Conservation (phyloP, 2,797 vertebrate species). For the Xiphophorus birchmanni region DNA sequence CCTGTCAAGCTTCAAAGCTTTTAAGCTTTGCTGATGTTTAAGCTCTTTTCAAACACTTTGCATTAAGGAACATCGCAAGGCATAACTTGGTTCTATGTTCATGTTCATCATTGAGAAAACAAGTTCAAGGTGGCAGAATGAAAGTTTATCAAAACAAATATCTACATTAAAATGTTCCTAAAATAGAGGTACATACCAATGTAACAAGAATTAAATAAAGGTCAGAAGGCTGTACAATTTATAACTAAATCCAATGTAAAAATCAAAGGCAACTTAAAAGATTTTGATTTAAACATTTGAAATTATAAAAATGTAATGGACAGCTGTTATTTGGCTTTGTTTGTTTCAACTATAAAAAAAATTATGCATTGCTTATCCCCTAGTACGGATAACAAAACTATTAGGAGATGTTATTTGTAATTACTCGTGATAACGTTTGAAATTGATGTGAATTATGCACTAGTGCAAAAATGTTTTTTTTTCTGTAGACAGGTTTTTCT, state of each 20-base stretch:
- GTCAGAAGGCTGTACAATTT: not conserved
- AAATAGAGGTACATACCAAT: not conserved
- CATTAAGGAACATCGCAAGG: not conserved
- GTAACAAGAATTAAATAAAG: not conserved
- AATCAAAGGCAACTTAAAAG: not conserved
- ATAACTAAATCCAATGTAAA: not conserved
- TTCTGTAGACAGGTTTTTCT: not conserved
- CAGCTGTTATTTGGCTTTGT: not conserved
- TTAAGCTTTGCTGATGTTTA: slow-evolving; percentile 1
- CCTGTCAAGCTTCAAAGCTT: slow-evolving; percentile 30
- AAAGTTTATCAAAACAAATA: not conserved
- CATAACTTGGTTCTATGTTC: not conserved
- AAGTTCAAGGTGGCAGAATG: not conserved
- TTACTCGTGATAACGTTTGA: not conserved
- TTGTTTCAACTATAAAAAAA: not conserved
- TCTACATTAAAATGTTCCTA: not conserved
- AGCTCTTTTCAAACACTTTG: slow-evolving; percentile 20
- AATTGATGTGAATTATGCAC: not conserved
- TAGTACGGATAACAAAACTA: not conserved
- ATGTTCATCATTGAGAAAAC: not conserved
- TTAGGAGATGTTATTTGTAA: not conserved
- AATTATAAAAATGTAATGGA: not conserved
- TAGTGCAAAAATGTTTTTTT: not conserved
- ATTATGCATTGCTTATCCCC: not conserved
- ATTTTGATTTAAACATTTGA: not conserved